These are phyloP conservation scores for Sciaenops ocellatus DNA, from an alignment of 2,797 vertebrate genomes.

Conservation along the genomic window DNA sequence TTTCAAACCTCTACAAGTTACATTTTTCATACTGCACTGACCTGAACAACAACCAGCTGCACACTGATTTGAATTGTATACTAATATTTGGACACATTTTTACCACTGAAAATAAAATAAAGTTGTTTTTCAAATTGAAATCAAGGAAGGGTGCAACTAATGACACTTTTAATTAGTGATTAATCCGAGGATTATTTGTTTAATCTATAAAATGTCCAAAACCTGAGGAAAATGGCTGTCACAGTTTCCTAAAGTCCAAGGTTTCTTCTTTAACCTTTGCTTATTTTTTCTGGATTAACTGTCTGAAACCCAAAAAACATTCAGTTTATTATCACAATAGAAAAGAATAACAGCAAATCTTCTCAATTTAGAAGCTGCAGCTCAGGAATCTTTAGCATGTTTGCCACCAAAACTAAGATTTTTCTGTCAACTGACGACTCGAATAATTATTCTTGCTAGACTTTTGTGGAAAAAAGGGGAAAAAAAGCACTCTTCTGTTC, in stretches of 20 bases:
- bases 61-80: not conserved
- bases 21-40: not conserved
- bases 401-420: not conserved
- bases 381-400: not conserved
- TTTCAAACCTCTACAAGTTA: not conserved
- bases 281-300: not conserved
- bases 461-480: not conserved
- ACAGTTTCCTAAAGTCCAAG: not conserved
- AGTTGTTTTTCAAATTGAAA: not conserved
- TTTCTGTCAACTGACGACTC: not conserved
- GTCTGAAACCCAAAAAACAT: not conserved
- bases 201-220: not conserved
- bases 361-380: not conserved
- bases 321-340: not conserved
- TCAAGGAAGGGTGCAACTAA: not conserved
- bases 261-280: not conserved
- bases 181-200: not conserved
- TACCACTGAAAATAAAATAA: not conserved
- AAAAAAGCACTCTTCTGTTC: constrained; percentile 8
- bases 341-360: not conserved
- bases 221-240: not conserved
- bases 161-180: not conserved
- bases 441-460: not conserved
- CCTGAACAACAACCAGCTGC: not conserved
- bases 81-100: not conserved